Percentiles rank a stretch among this genome's conserved stretches.
These are phyloP conservation scores for Pherbina coryleti DNA, from an alignment of 2,888 invertebrate species.

Conservation along the genomic window DNA sequence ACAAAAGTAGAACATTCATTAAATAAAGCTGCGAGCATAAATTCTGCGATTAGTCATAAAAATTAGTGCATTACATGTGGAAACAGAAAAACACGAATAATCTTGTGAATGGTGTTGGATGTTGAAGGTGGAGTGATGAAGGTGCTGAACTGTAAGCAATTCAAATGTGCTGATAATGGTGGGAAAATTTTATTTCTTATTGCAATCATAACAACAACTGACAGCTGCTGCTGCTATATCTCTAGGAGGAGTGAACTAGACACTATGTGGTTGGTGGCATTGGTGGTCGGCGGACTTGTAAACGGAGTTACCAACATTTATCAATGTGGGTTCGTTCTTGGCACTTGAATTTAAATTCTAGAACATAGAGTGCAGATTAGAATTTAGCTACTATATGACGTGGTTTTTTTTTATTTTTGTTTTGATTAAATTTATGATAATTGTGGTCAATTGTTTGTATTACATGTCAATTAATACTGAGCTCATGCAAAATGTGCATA, in stretches of 20 bases:
- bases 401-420: background rate
- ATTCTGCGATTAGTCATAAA: slow-evolving; percentile 21
- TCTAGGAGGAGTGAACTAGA: too few species aligned
- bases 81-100: background rate
- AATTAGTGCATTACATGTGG: background rate
- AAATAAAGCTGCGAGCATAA: background rate
- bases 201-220: background rate
- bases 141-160: background rate
- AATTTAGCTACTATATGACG: background rate
- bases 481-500: background rate
- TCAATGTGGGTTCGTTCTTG: background rate
- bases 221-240: too few species aligned
- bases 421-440: background rate
- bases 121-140: background rate
- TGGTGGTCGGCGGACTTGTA: too few species aligned
- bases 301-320: background rate
- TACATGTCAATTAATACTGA: background rate
- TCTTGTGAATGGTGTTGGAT: background rate
- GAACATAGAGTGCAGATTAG: too few species aligned
- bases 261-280: too few species aligned
- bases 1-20: background rate
- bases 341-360: background rate
- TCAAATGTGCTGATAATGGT: slow-evolving; percentile 7
- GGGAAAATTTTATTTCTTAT: slow-evolving; percentile 19
- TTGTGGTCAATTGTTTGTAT: slow-evolving; percentile 16